Base-by-base conservation (phyloP, 2,888 invertebrate genomes). In the Drosophila koepferae region DNA sequence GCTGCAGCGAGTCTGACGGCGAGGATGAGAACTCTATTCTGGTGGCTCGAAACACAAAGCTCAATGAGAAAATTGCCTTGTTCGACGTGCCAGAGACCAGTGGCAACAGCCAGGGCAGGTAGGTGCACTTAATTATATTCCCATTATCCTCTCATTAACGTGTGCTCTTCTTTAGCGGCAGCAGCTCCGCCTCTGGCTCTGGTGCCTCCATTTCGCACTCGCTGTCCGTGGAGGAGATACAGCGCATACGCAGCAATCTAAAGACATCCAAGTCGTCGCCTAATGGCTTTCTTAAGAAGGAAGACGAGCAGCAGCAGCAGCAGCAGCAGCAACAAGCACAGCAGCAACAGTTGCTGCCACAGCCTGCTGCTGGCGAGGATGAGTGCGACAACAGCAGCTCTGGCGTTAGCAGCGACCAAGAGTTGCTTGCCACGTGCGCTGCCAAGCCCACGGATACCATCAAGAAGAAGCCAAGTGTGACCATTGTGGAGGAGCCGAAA, bases 371-470 rank as follows among this genome's bases (percentile, higher is more conserved):
- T 9, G 77, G 85, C 40, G 91, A 91, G 63, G 97, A 97, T 93
- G 97, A 97, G 93, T 97, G 96, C 56, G 97, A 97, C 93, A 97
- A 97, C 93, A 97, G 97, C 77, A 97, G 97, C 7, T 97, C 97
- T 34, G 97, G 97, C 28, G 97, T 97, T 1, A 97, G 97, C 77
- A 97, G 97, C 56, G 97, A 97, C 93, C 97, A 97, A 92, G 97
- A 96, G 83, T 94, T 95, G 49, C 66, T 86, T 4, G 49, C 64
- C 6, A 63, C 71, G 0, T 54, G 65, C 40, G 79, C 94, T 2
- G 94, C 94, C 3, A 95, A 95, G 60, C 94, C 94, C 31, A 92
- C 92, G 8, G 92, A 93, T 53, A 93, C 92, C 8, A 93, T 92
- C 44, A 93, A 93, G 66, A 93, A 93, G 72, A 93, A 92, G 69